Evolutionary conservation across 2,113 vertebrate genomes (phyloP).

Genomic region (Physeter macrocephalus): DNA sequence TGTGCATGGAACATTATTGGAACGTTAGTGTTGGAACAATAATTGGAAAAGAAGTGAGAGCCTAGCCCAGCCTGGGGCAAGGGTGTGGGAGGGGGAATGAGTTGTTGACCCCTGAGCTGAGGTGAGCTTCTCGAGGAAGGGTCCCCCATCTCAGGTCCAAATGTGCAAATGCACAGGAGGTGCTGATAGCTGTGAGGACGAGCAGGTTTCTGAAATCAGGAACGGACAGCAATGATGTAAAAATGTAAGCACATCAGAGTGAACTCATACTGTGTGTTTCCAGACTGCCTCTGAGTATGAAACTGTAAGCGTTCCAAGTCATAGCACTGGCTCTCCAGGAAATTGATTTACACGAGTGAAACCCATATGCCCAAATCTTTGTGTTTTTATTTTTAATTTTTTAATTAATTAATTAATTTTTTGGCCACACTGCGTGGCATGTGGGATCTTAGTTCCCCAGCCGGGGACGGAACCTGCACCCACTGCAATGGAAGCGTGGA

Average conservation of each 20-base stretch:
- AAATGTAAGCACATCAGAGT: background rate
- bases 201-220: background rate
- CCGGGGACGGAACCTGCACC: background rate
- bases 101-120: background rate
- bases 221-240: background rate
- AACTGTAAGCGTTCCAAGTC: background rate
- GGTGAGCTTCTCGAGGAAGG: background rate
- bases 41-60: background rate
- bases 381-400: background rate
- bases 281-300: background rate
- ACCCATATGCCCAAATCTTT: background rate
- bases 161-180: background rate
- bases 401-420: background rate
- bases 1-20: background rate
- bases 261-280: background rate
- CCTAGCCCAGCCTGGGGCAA: background rate
- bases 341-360: background rate
- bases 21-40: background rate
- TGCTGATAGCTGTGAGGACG: background rate
- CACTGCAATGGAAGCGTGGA: background rate
- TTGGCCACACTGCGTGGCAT: background rate
- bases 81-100: background rate
- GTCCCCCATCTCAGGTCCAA: background rate
- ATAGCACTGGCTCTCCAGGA: background rate
- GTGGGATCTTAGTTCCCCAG: background rate